These are phyloP conservation scores for Picathartes gymnocephalus DNA, from an alignment of 2,113 vertebrate species.

Conservation along the genomic window DNA sequence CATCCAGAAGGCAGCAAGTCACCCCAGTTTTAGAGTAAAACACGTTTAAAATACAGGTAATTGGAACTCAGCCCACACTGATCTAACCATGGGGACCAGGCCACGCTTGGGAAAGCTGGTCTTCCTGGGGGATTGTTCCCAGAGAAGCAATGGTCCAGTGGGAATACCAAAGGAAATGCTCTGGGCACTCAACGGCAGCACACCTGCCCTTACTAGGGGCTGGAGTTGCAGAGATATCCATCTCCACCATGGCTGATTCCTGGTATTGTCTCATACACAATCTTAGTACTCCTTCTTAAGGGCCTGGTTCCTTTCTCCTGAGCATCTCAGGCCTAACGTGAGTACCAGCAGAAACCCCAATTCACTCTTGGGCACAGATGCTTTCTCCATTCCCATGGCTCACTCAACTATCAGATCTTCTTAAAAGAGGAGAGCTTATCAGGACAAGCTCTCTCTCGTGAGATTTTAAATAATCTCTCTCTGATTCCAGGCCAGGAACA, in stretches of 20 bases:
- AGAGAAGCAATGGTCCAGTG: background rate
- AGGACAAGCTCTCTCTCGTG: background rate
- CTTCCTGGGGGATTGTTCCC: background rate
- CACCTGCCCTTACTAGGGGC: background rate
- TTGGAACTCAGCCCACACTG: background rate
- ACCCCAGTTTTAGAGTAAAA: background rate
- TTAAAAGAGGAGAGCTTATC: background rate
- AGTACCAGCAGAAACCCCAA: background rate
- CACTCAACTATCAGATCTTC: background rate
- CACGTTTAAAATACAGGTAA: background rate
- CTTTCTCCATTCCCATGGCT: background rate
- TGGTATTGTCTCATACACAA: background rate
- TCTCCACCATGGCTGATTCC: fast-evolving
- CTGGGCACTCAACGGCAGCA: background rate
- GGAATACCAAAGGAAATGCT: background rate
- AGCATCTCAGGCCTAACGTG: background rate
- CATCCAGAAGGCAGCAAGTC: background rate
- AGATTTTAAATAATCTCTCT: background rate
- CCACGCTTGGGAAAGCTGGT: background rate
- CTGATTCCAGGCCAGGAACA: background rate
- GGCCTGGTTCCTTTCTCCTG: background rate
- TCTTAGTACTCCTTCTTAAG: background rate
- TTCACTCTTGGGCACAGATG: background rate
- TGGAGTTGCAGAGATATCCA: background rate
- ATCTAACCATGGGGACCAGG: background rate